Evolutionary conservation across 2,113 vertebrate species (phyloP).

Genomic region (Recurvirostra avosetta): DNA sequence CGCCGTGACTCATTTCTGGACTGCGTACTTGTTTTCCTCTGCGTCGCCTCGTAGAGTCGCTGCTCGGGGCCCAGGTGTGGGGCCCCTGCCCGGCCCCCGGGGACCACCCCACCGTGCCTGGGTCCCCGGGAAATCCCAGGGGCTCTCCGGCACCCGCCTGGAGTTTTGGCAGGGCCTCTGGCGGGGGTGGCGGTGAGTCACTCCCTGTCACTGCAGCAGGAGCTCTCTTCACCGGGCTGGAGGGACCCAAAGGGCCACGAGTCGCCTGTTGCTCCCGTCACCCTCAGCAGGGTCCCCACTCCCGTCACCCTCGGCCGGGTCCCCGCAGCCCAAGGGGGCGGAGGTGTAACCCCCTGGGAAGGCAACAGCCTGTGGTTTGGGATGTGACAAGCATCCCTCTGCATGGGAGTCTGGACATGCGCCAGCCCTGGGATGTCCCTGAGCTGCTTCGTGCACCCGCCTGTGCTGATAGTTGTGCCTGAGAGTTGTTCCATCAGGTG

Average conservation of each 20-base stretch:
- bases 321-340: neutral
- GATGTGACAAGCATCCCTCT: neutral
- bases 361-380: slow-evolving; percentile 34
- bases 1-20: neutral
- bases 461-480: fast-evolving
- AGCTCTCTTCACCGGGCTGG: fast-evolving
- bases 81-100: neutral
- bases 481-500: neutral
- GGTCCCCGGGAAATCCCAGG: slow-evolving; percentile 13
- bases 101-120: neutral
- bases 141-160: neutral
- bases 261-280: fast-evolving
- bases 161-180: neutral
- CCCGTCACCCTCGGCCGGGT: fast-evolving
- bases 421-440: neutral
- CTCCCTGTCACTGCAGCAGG: fast-evolving
- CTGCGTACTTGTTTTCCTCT: neutral
- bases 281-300: neutral
- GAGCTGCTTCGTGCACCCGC: neutral
- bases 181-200: neutral
- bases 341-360: neutral
- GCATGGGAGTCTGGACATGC: fast-evolving
- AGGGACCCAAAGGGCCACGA: neutral
- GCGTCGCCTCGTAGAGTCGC: neutral
- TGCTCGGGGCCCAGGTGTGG: neutral